Base-by-base conservation (phyloP, 2,113 vertebrate genomes). In the Procavia capensis region DNA sequence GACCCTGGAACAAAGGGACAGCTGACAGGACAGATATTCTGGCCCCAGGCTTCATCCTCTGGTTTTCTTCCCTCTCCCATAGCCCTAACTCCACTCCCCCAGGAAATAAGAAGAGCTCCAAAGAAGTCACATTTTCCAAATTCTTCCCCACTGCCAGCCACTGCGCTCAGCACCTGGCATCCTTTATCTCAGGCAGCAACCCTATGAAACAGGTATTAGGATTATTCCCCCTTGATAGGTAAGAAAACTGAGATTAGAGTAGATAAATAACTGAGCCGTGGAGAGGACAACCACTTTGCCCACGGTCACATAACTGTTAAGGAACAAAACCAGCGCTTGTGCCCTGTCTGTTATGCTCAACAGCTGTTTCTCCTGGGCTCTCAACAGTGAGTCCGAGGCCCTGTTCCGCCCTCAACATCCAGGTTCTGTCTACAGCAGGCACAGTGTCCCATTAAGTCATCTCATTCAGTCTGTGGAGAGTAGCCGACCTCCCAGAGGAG, bases 241-340 rank as follows among this genome's bases (percentile, higher is more conserved):
- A n/a, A 95, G 91, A 97, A 92, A 92, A 96, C 85, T 74, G 82
- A 57, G 54, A 57, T 19, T 57, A 57, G 54, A 57, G 54, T 6
- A 22, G 57, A 59, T 59, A 59, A 24, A 59, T 20, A 24, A 24
- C 57, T 57, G 54, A 94, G 94, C 63, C 64, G n/a, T 89, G 74
- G 43, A 54, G 36, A 87, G 57, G 22, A 36, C 4, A 45, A n/a
- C 22, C 16, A 50, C 41, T 39, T 45, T 88, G 59, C 54, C 34
- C 39, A 20, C 36, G 27, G 25, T 54, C 66, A 79, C 39, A n/a
- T 2, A 31, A 4, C n/a, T 85, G 10, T 79, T 79, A 86, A 86
- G 41, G 80, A 64, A 8, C 3, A 43, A 61, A 85, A 72, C 43
- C 54, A 63, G n/a, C 45, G n/a, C 27, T 82, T 74, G 34, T 25